Conservation (phyloP, 2,888 invertebrate species). For the Pogonocherus hispidulus region DNA sequence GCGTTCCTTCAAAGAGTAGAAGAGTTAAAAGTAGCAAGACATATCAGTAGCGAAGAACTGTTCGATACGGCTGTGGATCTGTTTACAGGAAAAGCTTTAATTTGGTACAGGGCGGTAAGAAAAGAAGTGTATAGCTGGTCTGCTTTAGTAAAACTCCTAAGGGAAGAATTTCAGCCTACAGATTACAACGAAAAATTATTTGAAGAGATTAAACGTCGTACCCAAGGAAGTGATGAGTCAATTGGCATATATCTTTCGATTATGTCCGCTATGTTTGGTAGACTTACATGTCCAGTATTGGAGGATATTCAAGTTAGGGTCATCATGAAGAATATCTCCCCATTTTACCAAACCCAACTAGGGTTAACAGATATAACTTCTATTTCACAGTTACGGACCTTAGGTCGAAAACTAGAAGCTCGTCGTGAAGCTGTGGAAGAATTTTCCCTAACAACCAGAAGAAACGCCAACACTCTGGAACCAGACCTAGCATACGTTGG, state of each 20-base stretch:
- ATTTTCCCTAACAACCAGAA: neutral
- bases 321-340: constrained; percentile 23
- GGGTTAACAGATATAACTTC: constrained; percentile 28
- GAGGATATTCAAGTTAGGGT: constrained; percentile 27
- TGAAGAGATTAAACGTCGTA: constrained; percentile 27
- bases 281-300: constrained; percentile 20
- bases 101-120: constrained; percentile 23
- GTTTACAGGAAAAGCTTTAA: constrained; percentile 20
- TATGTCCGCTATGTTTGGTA: constrained; percentile 20
- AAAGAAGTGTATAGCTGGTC: constrained; percentile 14
- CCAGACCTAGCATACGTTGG: constrained; percentile 31
- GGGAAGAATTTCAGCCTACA: constrained; percentile 22
- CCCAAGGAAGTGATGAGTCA: constrained; percentile 27
- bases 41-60: neutral
- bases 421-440: constrained; percentile 20
- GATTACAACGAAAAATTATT: constrained; percentile 28
- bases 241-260: constrained; percentile 30
- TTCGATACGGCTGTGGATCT: constrained; percentile 28
- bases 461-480: constrained; percentile 8
- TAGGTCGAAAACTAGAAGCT: constrained; percentile 14
- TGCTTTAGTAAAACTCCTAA: neutral
- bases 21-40: constrained; percentile 7
- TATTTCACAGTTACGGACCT: constrained; percentile 5
- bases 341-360: constrained; percentile 35
- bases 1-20: constrained; percentile 23